Evolutionary conservation across 2,797 vertebrate genomes (phyloP), one percentile per base, ranked within the genome.

Genomic region (Huso huso): DNA sequence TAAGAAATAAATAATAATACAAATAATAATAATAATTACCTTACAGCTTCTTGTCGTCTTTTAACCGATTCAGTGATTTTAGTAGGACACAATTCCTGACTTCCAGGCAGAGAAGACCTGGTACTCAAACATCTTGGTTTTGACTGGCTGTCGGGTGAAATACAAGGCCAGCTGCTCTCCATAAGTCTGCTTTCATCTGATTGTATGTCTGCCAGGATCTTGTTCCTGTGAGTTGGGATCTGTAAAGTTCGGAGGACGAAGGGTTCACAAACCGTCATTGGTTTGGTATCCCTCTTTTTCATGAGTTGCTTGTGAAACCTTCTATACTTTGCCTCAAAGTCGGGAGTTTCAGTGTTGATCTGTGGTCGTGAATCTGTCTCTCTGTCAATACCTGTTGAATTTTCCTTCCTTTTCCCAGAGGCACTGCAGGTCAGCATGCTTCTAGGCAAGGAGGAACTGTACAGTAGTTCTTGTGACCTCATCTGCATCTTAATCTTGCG

Each of bases 401-500:
- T 4, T 37, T 5, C 37, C 71, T 77, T 82, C 81, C 70, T 83
- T 74, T 3, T 85, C 69, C 8, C 74, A 37, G 37, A 37, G 37
- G 37, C 37, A 37, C 37, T 37, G 37, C 37, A 37, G 15, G 84
- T 75, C 51, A 93, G 76, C 69, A 86, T 88, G 73, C 76, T 86
- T 70, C 80, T 83, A 6, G 90, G 88, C 72, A 88, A 72, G 0
- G 88, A 78, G 0, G 91, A 81, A 1, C 79, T 88, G 48, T 70
- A 82, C 0, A 92, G 84, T 80, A 90, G 48, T 71, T 96, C 93
- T 70, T 87, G 83, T 0, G 92, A 90, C 78, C 90, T 89, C 85
- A 91, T 88, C 63, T 90, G 90, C n/a, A 81, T 91, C 84, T 89
- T 91, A 68, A 93, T 91, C 7, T 88, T 86, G 7, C 91, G 84